Conservation (phyloP, 2,888 invertebrate genomes). For the Nephrocerus scutellatus region DNA sequence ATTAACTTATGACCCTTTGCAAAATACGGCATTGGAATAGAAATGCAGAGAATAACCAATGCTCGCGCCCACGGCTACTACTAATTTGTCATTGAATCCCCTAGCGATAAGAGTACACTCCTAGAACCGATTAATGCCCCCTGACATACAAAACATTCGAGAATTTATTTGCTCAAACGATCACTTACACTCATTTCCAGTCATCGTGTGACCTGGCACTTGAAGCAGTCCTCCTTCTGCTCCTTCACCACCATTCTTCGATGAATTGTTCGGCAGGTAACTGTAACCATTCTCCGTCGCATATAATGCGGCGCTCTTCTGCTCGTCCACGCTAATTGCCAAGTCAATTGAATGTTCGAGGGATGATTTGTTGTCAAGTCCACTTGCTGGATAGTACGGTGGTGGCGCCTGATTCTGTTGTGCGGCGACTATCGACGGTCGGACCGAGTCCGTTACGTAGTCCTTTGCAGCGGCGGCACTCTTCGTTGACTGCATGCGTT, state of each 20-base stretch:
- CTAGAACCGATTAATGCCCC: no score
- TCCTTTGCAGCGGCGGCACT: constrained; percentile 27
- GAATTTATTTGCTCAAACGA: no score
- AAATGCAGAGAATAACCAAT: no score
- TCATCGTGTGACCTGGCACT: constrained; percentile 24
- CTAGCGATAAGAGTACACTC: no score
- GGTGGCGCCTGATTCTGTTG: constrained; percentile 32
- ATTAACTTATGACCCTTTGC: no score
- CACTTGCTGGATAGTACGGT: constrained; percentile 36
- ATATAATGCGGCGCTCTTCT: constrained; percentile 23
- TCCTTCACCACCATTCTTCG: constrained; percentile 32
- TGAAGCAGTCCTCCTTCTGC: constrained; percentile 39
- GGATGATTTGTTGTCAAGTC: constrained; percentile 36
- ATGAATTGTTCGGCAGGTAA: constrained; percentile 43
- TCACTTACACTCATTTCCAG: constrained; percentile 40
- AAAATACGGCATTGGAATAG: no score
- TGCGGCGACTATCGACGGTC: constrained; percentile 30
- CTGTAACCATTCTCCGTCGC: constrained; percentile 36
- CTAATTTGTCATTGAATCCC: no score
- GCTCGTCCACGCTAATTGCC: constrained; percentile 35
- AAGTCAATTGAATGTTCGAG: constrained; percentile 35
- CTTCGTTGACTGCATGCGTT: constrained; percentile 23
- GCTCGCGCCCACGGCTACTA: no score
- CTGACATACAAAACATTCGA: no score
- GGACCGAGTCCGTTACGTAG: constrained; percentile 33